phyloP scores from a whole-genome alignment of 2,113 vertebrate species.

The Egretta garzetta region DNA sequence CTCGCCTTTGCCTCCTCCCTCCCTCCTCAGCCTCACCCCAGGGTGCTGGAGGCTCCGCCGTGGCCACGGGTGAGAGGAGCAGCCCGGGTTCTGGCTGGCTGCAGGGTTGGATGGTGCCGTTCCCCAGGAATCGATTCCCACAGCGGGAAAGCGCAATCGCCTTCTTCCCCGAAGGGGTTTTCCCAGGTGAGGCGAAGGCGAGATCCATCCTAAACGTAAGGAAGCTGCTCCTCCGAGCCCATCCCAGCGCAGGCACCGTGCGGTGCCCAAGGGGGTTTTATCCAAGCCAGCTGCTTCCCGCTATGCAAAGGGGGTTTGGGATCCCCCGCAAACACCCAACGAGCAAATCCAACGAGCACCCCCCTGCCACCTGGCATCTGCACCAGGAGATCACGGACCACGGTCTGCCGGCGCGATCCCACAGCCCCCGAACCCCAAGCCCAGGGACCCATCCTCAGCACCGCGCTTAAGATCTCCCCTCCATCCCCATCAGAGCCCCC shows the following conservation, averaged over 20 bases:
- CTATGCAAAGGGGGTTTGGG: rapidly evolving
- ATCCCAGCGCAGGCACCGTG: rapidly evolving
- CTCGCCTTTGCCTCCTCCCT: not conserved
- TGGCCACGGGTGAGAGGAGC: rapidly evolving
- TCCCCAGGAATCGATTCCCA: not conserved
- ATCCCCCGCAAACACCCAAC: not conserved
- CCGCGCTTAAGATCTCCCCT: not conserved
- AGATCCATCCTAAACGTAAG: rapidly evolving
- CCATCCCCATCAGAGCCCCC: rapidly evolving
- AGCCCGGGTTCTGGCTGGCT: not conserved
- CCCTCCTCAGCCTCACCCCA: not conserved
- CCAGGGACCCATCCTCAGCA: not conserved
- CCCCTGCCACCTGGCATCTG: rapidly evolving
- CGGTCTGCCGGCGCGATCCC: rapidly evolving
- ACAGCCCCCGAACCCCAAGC: rapidly evolving
- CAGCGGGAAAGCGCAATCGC: rapidly evolving
- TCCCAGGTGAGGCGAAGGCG: rapidly evolving
- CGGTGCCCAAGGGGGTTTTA: rapidly evolving
- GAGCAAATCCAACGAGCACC: rapidly evolving
- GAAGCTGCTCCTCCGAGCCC: not conserved
- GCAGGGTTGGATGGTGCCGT: rapidly evolving
- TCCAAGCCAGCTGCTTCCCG: not conserved
- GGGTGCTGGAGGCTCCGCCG: not conserved
- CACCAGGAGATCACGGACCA: rapidly evolving
- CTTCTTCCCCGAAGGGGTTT: too few species aligned